These are phyloP conservation scores for Pantala flavescens DNA, from an alignment of 1,140 invertebrate species.

Conservation along the genomic window DNA sequence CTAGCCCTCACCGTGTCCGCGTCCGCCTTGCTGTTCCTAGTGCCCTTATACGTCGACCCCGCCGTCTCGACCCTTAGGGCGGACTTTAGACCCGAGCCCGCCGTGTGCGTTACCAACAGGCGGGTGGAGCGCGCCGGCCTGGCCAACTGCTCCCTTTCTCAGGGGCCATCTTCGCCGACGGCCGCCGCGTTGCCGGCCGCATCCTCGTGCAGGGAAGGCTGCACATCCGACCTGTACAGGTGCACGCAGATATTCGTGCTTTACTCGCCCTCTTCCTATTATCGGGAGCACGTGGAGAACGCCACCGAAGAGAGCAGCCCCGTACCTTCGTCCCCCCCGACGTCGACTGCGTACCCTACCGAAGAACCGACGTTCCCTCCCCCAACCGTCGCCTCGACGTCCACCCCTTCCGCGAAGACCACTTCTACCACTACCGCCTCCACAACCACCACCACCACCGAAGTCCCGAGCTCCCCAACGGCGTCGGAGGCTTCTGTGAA, in stretches of 20 bases:
- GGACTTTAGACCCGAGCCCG: slow-evolving; percentile 67
- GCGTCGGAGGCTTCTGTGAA: not conserved
- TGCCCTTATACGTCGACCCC: slow-evolving; percentile 80
- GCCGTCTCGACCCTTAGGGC: slow-evolving; percentile 77
- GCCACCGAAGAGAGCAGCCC: slow-evolving; percentile 27
- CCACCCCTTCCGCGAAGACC: not conserved
- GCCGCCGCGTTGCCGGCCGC: not conserved
- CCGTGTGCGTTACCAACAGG: slow-evolving; percentile 61
- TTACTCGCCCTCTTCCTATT: slow-evolving; percentile 40
- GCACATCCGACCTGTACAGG: slow-evolving; percentile 74
- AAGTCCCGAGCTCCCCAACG: not conserved
- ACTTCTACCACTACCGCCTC: slow-evolving; percentile 21
- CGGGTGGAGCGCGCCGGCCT: slow-evolving; percentile 64
- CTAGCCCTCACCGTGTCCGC: slow-evolving; percentile 67
- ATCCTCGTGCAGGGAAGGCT: slow-evolving; percentile 75
- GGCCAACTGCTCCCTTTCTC: slow-evolving; percentile 66
- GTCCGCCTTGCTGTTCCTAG: slow-evolving; percentile 71
- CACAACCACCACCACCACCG: slow-evolving; percentile 6
- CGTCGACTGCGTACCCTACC: not conserved
- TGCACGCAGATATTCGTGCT: slow-evolving; percentile 78
- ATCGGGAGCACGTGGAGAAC: not conserved
- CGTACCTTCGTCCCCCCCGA: not conserved
- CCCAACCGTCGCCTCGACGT: not conserved
- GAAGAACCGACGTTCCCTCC: not conserved
- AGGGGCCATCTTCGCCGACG: not conserved